phyloP scores from a whole-genome alignment of 2,888 invertebrate species.

The Drosophila maculinotata region DNA sequence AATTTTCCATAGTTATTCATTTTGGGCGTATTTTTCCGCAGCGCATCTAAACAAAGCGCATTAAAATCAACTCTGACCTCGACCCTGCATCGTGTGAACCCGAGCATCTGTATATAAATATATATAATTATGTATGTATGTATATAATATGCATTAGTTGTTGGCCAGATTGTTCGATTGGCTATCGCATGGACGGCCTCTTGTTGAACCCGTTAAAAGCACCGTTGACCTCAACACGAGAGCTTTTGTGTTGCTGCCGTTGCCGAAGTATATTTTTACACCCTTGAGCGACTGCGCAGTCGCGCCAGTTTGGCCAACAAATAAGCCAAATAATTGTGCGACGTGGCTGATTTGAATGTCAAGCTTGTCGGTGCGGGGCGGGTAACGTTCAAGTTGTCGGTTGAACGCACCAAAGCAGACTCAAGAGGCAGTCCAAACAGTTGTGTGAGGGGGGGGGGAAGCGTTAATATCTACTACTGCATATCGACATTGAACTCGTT shows the following conservation, averaged over 20 bases:
- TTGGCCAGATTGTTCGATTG: conserved; percentile 12
- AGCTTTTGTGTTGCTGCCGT: conserved; percentile 17
- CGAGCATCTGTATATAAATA: conserved; percentile 3
- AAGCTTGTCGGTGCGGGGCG: background rate
- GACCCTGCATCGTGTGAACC: conserved; percentile 69
- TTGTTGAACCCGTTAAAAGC: conserved; percentile 70
- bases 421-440: conserved; percentile 9
- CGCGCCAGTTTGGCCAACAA: conserved; percentile 65
- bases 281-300: conserved; percentile 71
- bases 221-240: conserved; percentile 74
- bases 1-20: conserved; percentile 16
- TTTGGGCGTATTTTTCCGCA: conserved; percentile 34
- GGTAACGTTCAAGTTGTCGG: conserved; percentile 17
- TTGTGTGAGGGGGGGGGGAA: background rate
- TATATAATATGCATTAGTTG: conserved; percentile 22
- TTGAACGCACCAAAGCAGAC: conserved; percentile 56
- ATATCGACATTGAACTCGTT: conserved; percentile 83
- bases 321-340: conserved; percentile 74
- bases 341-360: conserved; percentile 63
- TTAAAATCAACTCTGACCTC: conserved; percentile 47
- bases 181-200: conserved; percentile 10
- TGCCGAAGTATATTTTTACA: conserved; percentile 35
- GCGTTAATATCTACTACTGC: conserved; percentile 54
- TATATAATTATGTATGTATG: background rate
- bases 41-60: conserved; percentile 18